Evolutionary conservation across 2,888 invertebrate genomes (phyloP).

Genomic region (Ophion obscuratus): DNA sequence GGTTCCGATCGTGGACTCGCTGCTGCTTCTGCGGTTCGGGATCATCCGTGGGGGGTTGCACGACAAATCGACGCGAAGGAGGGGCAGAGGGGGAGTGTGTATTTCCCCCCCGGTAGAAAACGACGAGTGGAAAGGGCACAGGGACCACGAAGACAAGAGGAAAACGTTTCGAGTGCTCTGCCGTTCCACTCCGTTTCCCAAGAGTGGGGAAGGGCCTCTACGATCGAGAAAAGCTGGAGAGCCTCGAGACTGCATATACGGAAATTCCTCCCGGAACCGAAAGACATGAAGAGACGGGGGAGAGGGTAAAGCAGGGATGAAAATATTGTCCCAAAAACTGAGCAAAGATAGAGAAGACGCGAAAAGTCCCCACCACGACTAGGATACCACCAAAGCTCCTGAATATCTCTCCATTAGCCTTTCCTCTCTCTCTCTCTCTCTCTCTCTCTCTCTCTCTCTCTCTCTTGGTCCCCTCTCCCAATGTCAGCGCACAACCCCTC

Average conservation of each 20-base stretch:
- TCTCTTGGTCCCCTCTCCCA: slow-evolving; percentile 50
- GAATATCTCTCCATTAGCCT: slow-evolving; percentile 84
- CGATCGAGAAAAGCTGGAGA: slow-evolving; percentile 49
- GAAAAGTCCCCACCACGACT: slow-evolving; percentile 70
- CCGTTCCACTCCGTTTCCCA: background rate
- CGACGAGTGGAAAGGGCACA: slow-evolving; percentile 30
- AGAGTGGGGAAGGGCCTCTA: slow-evolving; percentile 51
- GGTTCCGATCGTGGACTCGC: slow-evolving; percentile 8
- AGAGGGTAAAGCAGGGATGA: slow-evolving; percentile 27
- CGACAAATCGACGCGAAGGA: slow-evolving; percentile 72
- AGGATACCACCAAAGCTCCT: slow-evolving; percentile 76
- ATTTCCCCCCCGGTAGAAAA: slow-evolving; percentile 49
- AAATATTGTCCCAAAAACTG: slow-evolving; percentile 46
- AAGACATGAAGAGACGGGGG: slow-evolving; percentile 67
- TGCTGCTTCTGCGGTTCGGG: slow-evolving; percentile 58
- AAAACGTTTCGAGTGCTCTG: slow-evolving; percentile 1
- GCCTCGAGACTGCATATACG: slow-evolving; percentile 58
- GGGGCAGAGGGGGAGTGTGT: slow-evolving; percentile 15
- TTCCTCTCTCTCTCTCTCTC: slow-evolving; percentile 72
- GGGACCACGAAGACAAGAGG: slow-evolving; percentile 43
- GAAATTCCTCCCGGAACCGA: slow-evolving; percentile 50
- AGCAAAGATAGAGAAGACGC: slow-evolving; percentile 63
- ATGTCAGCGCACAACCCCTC: slow-evolving; percentile 62
- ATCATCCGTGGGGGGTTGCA: slow-evolving; percentile 74
- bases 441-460: slow-evolving; percentile 68